Base-by-base conservation (phyloP, 2,888 invertebrate genomes). In the Acrocyrtus sp. region DNA sequence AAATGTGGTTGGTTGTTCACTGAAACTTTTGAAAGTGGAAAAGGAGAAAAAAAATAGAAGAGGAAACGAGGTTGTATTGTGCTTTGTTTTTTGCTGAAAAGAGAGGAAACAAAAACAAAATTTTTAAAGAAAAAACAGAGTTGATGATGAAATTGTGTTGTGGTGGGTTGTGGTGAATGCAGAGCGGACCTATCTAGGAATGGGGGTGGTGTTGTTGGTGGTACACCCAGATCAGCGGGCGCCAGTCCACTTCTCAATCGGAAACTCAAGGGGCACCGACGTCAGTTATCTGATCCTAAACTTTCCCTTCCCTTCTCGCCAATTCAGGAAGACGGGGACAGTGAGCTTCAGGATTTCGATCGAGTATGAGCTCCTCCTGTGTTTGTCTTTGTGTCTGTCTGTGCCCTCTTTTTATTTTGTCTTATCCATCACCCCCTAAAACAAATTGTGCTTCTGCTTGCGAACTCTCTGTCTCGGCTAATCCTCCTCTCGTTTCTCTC, bases 231-330 rank as follows among this genome's bases (percentile, higher is more conserved):
- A 66, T 80, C 80, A 70, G 80, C 81, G 63, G 80, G 81, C 73
- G 78, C 81, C 62, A 81, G 80, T 79, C 81, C 81, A 79, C 76
- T 80, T 54, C 77, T 81, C 70, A 81, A 78, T 76, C 80, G 83
- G 76, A 84, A 83, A 81, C 78, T 83, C 65, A 81, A 84, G 70
- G 82, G 86, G 62, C 87, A 87, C 82, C 85, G 86, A 72, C 84
- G 87, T 39, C 87, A 87, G 81, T 84, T 87, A 61, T 87, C 87
- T 26, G 87, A 87, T 82, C 87, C 87, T 26, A 86, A 86, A 83
- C 84, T 87, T 65, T 85, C 86, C 74, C 85, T 86, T 66, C 86
- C 85, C 74, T 86, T 86, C 81, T 86, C 86, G 51, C 86, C 86
- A 15, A 86, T 87, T 48, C 86, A 86, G 79, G 87, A 87, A 79